Base-by-base conservation (phyloP, 2,888 invertebrate species). In the Parnassius mnemosyne region DNA sequence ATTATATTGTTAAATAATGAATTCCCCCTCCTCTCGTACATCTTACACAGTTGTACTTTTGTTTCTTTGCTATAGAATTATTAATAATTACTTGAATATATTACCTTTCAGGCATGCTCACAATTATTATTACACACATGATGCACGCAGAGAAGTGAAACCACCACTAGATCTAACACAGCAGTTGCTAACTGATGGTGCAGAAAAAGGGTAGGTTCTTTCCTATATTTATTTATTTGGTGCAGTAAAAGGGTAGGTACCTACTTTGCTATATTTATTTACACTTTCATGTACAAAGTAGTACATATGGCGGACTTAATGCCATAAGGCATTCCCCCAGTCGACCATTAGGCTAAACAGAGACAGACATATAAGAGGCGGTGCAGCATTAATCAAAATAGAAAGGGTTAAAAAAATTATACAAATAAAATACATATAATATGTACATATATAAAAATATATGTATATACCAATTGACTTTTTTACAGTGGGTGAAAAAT, bases 61-160 rank as follows among this genome's bases (percentile, higher is more conserved):
- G 2, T 9, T 12, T 13, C 2, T 50, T 2, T 12, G 12, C 9
- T 1, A 9, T 49, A 16, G 20, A 50, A 10, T 10, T 3, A 50
- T 16, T 10, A 50, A 50, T 9, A 2, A 5, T 20, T 11, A 50
- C 25, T 51, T 10, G 20, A 51, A 20, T 20, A 13, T 1, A 12
- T 34, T 20, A 46, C 64, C 57, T 83, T 80, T 2, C 70, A 92
- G 94, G 75, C 91, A 96, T 65, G 93, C 95, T 12, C 94, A 93
- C 54, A 97, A 98, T 84, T 97, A 97, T 81, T 98, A 99, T 77
- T 95, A 92, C 77, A 84, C 92, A 0, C 93, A 98, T 63, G 98
- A 99, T 90, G 97, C 92, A 0, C 93, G 98, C 57, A 93, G 97
- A 61, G 95, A 96, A 79, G 95, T 96, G 3, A 70, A 81, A 11